phyloP scores from a whole-genome alignment of 2,797 vertebrate genomes.

The Leucoraja ocellata region DNA sequence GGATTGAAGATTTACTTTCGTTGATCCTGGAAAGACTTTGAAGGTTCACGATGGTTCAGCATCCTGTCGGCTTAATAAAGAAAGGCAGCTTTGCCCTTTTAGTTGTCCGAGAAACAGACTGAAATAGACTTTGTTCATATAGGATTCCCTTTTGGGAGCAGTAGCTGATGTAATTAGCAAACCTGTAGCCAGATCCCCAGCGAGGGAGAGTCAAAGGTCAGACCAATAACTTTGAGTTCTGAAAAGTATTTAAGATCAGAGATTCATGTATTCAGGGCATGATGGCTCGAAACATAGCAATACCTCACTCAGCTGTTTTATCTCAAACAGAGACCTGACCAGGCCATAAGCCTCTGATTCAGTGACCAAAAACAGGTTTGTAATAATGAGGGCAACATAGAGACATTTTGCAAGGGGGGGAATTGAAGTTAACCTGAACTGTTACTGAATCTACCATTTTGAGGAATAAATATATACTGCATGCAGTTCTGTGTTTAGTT shows the following conservation, averaged over 20 bases:
- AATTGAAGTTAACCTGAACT: neutral
- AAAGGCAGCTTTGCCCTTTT: neutral
- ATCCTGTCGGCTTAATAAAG: neutral
- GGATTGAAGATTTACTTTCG: neutral
- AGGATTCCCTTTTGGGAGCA: conserved; percentile 6
- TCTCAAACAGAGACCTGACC: neutral
- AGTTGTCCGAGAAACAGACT: neutral
- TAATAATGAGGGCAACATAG: neutral
- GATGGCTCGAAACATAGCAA: neutral
- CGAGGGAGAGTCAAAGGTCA: conserved; percentile 17
- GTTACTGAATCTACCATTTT: neutral
- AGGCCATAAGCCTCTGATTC: neutral
- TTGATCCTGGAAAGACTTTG: neutral
- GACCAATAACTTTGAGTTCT: conserved; percentile 17
- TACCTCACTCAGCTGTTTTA: neutral
- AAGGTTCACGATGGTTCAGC: neutral
- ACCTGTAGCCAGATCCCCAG: conserved; percentile 16
- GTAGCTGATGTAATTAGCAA: conserved; percentile 26
- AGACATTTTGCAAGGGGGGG: neutral
- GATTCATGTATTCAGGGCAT: neutral
- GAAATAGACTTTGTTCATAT: neutral
- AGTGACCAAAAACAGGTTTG: neutral
- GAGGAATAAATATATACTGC: neutral
- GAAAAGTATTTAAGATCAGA: neutral
- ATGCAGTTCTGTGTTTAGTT: neutral